phyloP scores from a whole-genome alignment of 1,140 invertebrate genomes.

The Dryas iulia region DNA sequence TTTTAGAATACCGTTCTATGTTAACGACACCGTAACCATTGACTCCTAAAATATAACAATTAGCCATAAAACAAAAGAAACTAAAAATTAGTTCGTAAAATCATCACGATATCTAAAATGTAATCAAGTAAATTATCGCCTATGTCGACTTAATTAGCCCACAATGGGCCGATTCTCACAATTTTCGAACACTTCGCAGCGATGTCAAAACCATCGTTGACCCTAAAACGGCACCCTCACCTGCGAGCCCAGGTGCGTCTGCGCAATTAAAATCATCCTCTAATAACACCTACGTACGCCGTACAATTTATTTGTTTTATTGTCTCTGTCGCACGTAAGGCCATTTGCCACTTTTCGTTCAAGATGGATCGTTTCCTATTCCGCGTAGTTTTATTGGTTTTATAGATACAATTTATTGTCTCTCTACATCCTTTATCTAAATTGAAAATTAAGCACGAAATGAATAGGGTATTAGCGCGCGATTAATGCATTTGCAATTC shows the following conservation, averaged over 20 bases:
- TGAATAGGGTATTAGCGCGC: constrained; percentile 45
- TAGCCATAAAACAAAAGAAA: background rate
- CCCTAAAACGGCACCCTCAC: constrained; percentile 69
- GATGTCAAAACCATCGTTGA: constrained; percentile 62
- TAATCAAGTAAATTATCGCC: constrained; percentile 18
- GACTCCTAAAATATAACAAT: background rate
- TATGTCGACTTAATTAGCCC: constrained; percentile 40
- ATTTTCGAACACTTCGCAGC: constrained; percentile 45
- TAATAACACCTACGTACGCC: constrained; percentile 63
- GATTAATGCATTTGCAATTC: constrained; percentile 53
- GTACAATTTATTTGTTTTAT: constrained; percentile 66
- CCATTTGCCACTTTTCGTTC: constrained; percentile 29
- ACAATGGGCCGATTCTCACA: constrained; percentile 55
- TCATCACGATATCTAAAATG: constrained; percentile 6
- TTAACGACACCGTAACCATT: no score
- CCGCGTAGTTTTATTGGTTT: constrained; percentile 29
- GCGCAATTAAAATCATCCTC: constrained; percentile 72
- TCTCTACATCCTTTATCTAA: constrained; percentile 53
- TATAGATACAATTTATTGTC: constrained; percentile 45
- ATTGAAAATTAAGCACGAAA: constrained; percentile 51
- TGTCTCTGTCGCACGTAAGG: constrained; percentile 44
- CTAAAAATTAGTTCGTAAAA: background rate
- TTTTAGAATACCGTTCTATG: no score
- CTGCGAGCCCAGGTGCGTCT: constrained; percentile 70
- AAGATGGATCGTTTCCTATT: constrained; percentile 41